A percentile compares a stretch with the other conserved stretches of the same genome.
phyloP scores from a whole-genome alignment of 1,140 invertebrate species.

The Adelges cooleyi region DNA sequence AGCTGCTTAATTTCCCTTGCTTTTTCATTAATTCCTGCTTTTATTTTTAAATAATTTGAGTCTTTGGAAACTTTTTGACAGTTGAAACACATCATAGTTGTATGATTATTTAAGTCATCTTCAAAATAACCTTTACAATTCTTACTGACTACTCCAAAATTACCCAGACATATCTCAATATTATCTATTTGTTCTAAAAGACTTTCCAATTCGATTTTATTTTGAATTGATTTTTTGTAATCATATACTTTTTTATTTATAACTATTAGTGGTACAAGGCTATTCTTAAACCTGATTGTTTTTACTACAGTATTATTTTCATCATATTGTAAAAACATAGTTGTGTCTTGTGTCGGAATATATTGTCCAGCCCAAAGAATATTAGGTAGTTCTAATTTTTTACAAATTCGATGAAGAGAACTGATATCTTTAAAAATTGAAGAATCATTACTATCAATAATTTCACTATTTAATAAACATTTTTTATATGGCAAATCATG shows the following conservation, averaged over 20 bases:
- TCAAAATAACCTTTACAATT: constrained; percentile 7
- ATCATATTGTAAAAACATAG: neutral
- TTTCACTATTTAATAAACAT: no score
- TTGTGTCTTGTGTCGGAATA: neutral
- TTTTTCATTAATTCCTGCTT: neutral
- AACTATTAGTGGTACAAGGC: neutral
- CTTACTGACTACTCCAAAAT: neutral
- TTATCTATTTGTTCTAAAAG: neutral
- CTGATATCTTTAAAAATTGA: neutral
- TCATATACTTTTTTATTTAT: neutral
- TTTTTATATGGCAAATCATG: no score
- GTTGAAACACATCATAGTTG: neutral
- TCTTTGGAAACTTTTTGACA: neutral
- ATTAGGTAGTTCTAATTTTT: neutral
- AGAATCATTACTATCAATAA: neutral
- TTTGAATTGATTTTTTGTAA: neutral
- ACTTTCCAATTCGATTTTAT: neutral
- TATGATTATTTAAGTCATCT: neutral
- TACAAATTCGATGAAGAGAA: neutral
- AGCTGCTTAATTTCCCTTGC: neutral
- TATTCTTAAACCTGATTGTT: neutral
- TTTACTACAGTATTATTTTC: neutral
- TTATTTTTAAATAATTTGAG: neutral
- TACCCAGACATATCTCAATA: neutral
- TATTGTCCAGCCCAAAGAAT: neutral